Evolutionary conservation across 2,888 invertebrate genomes (phyloP).

Genomic region (Hedychridium roseum): DNA sequence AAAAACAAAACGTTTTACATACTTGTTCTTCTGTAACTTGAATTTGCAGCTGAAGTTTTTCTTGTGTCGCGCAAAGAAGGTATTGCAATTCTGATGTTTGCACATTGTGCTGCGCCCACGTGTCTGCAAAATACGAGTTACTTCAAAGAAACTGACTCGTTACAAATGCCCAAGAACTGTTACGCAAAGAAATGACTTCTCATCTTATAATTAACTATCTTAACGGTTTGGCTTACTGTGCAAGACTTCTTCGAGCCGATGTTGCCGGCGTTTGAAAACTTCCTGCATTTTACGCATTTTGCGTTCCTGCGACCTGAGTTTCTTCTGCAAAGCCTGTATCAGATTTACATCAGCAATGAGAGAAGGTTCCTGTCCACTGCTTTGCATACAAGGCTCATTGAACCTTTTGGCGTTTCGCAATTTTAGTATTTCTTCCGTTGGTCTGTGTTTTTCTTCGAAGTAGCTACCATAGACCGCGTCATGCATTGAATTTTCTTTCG

Average conservation of each 20-base stretch:
- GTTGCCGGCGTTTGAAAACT: constrained; percentile 24
- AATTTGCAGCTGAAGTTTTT: constrained; percentile 67
- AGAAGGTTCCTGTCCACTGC: constrained; percentile 19
- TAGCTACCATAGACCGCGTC: too few species aligned
- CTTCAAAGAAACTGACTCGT: too few species aligned
- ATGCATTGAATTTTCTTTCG: constrained; percentile 12
- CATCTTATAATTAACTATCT: too few species aligned
- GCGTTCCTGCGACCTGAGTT: constrained; percentile 30
- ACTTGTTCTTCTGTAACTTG: constrained; percentile 67
- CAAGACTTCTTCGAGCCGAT: constrained; percentile 24
- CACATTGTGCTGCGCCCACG: constrained; percentile 67
- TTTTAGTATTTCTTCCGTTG: constrained; percentile 47
- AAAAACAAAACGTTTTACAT: constrained; percentile 14
- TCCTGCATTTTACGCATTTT: constrained; percentile 33
- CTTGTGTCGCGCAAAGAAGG: constrained; percentile 66
- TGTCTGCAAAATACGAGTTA: constrained; percentile 57
- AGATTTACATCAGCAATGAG: constrained; percentile 29
- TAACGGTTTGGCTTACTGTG: constrained; percentile 27
- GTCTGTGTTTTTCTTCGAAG: constrained; percentile 46
- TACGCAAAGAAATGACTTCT: too few species aligned
- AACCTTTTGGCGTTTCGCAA: constrained; percentile 36
- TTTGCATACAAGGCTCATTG: constrained; percentile 24
- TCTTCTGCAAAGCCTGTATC: constrained; percentile 26
- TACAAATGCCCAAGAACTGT: too few species aligned
- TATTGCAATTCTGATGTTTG: constrained; percentile 68